Evolutionary conservation across 1,140 invertebrate genomes (phyloP).

Genomic region (Rhizoglyphus robini): DNA sequence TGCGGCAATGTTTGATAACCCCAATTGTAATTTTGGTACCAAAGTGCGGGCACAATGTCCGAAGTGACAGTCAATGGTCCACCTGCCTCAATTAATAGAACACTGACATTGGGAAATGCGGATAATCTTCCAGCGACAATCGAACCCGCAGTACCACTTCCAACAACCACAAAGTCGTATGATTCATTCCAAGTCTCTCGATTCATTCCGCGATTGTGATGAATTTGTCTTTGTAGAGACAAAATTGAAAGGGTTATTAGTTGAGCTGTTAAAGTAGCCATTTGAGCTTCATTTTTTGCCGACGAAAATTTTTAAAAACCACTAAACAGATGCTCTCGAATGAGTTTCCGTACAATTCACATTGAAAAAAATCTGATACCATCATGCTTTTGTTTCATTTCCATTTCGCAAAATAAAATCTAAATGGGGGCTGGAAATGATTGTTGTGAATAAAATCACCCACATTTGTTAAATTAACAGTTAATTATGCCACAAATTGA

Average conservation of each 20-base stretch:
- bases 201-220: conserved; percentile 14
- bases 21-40: conserved; percentile 69
- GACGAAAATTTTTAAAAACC: too few relatives aligned
- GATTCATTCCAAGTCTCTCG: conserved; percentile 36
- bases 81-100: conserved; percentile 75
- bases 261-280: conserved; percentile 11
- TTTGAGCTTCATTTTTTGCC: too few relatives aligned
- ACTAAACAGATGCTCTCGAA: too few relatives aligned
- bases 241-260: conserved; percentile 15
- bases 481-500: too few relatives aligned
- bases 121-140: conserved; percentile 40
- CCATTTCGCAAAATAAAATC: too few relatives aligned
- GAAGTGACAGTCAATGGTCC: conserved; percentile 77
- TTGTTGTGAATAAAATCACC: too few relatives aligned
- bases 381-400: too few relatives aligned
- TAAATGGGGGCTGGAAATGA: too few relatives aligned
- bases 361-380: too few relatives aligned
- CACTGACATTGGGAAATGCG: conserved; percentile 33
- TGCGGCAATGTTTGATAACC: conserved; percentile 70
- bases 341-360: too few relatives aligned
- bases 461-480: too few relatives aligned
- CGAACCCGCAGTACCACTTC: conserved; percentile 41
- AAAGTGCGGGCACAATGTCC: conserved; percentile 70
- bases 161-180: conserved; percentile 32
- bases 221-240: conserved; percentile 15